These are phyloP conservation scores for Lacanobia wlatinum DNA, from an alignment of 2,888 invertebrate genomes.

Conservation along the genomic window DNA sequence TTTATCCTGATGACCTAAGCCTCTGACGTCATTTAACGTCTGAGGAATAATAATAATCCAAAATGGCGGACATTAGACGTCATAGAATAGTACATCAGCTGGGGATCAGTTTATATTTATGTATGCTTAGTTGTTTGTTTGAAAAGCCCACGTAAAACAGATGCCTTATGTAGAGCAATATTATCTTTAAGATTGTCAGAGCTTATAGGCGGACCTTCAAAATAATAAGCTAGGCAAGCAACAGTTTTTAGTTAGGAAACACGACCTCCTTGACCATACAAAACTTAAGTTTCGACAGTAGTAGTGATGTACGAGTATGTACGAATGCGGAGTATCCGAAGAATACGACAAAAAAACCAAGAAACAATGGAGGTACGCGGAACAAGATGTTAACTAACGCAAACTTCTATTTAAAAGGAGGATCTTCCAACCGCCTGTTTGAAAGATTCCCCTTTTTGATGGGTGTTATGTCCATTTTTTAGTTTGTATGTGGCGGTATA, in stretches of 20 bases:
- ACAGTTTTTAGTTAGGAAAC: constrained; percentile 26
- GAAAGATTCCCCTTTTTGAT: too few relatives aligned
- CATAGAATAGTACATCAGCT: background rate
- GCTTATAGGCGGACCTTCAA: constrained; percentile 14
- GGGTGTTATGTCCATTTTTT: too few relatives aligned
- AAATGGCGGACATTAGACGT: background rate
- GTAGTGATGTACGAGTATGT: constrained; percentile 22
- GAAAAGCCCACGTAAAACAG: background rate
- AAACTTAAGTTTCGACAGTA: constrained; percentile 20
- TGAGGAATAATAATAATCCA: background rate
- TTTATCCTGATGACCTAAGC: background rate
- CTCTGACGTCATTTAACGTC: constrained; percentile 5
- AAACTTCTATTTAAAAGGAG: too few relatives aligned
- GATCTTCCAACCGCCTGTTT: too few relatives aligned
- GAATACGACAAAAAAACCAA: background rate
- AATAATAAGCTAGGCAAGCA: background rate
- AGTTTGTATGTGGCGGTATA: too few relatives aligned
- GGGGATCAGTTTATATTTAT: background rate
- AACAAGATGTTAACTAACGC: too few relatives aligned
- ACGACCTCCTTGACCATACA: constrained; percentile 25
- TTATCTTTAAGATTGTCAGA: background rate
- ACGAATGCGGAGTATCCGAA: constrained; percentile 19
- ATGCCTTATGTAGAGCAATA: constrained; percentile 19
- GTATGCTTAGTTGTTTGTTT: background rate
- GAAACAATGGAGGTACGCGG: too few relatives aligned